A percentile compares a stretch with the other conserved stretches of the same genome.
phyloP scores from a whole-genome alignment of 2,113 vertebrate species.

The Sterrhoptilus dennistouni region DNA sequence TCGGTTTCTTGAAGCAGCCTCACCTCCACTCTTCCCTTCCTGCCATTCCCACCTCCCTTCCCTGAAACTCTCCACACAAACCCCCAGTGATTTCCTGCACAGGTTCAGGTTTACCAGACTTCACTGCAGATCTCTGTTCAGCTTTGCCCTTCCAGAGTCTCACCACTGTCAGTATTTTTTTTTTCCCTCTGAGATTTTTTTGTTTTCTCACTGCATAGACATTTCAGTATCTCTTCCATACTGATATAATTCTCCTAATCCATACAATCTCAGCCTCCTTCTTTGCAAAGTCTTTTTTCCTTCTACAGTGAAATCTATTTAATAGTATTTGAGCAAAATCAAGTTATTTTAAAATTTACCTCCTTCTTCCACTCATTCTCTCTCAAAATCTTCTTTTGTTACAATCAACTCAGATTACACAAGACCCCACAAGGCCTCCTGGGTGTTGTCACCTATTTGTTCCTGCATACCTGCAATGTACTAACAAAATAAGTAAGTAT shows the following conservation, averaged over 20 bases:
- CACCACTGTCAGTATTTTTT: neutral
- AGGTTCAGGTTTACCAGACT: neutral
- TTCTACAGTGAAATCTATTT: neutral
- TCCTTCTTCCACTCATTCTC: neutral
- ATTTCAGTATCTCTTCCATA: neutral
- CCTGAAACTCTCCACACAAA: neutral
- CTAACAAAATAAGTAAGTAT: neutral
- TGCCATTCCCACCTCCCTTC: neutral
- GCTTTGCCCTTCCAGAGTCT: neutral
- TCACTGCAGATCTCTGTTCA: neutral
- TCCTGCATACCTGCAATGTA: neutral
- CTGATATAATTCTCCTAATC: neutral
- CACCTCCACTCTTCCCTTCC: neutral
- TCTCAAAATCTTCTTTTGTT: neutral
- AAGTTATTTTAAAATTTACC: conserved; percentile 7
- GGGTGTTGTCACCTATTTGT: conserved; percentile 26
- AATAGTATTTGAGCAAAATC: neutral
- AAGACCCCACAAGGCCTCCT: neutral
- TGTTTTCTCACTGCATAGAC: neutral
- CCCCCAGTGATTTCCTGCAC: neutral
- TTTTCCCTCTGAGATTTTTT: neutral
- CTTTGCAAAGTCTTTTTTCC: neutral
- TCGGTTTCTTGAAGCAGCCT: neutral
- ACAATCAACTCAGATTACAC: conserved; percentile 13
- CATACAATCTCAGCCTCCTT: neutral